These are phyloP conservation scores for Cynopterus brachyotis DNA, from an alignment of 2,113 vertebrate genomes.

Conservation along the genomic window DNA sequence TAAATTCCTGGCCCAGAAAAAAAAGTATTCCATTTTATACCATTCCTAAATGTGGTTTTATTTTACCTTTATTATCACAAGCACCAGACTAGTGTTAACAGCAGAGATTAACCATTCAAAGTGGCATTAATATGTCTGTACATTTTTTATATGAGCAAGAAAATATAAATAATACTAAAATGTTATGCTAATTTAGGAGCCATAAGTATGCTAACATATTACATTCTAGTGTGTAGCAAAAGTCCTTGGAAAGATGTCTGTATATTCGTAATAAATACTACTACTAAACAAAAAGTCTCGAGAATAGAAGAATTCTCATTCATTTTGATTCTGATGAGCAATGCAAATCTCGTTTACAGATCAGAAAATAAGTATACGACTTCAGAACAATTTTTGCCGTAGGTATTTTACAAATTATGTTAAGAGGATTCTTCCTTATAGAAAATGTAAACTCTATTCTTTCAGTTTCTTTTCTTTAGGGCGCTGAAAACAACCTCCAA, in stretches of 20 bases:
- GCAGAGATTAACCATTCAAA: neutral
- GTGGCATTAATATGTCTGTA: neutral
- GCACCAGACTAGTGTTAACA: conserved; percentile 26
- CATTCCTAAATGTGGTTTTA: neutral
- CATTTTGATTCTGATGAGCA: neutral
- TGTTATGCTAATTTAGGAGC: conserved; percentile 44
- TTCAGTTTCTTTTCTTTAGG: neutral
- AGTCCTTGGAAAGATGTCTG: neutral
- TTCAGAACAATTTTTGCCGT: neutral
- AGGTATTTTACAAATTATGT: neutral
- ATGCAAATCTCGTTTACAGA: neutral
- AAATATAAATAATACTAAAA: conserved; percentile 42
- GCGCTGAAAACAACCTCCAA: neutral
- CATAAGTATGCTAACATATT: conserved; percentile 39
- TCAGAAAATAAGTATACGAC: neutral
- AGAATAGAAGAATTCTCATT: neutral
- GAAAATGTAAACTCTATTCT: neutral
- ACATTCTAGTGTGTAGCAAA: neutral
- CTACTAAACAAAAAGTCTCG: neutral
- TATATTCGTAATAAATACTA: neutral
- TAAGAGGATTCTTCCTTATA: neutral
- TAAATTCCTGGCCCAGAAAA: conserved; percentile 8
- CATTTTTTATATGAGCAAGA: conserved; percentile 24
- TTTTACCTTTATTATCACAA: neutral
- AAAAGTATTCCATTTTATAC: neutral